These are phyloP conservation scores for Stigmatopora argus DNA, from an alignment of 2,113 vertebrate species.

Conservation along the genomic window DNA sequence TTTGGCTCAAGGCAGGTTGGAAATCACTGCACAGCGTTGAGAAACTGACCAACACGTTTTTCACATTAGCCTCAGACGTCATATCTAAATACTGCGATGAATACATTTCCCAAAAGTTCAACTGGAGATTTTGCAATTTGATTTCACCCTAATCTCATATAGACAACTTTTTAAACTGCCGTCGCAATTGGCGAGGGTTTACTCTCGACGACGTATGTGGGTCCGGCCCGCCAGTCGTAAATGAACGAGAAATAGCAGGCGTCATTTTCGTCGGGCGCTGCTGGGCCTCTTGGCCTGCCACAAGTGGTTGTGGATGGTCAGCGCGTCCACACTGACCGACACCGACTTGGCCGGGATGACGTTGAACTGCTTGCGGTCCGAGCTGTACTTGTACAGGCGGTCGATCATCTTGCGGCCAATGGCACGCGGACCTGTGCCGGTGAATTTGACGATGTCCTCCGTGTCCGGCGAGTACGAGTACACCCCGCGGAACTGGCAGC, in stretches of 20 bases:
- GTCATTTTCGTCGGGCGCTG: conserved; percentile 80
- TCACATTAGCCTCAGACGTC: too few relatives aligned
- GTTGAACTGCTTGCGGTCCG: conserved; percentile 93
- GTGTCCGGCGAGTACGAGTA: conserved; percentile 87
- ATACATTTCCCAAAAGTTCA: neutral
- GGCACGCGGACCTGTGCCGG: conserved; percentile 82
- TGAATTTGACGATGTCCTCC: conserved; percentile 86
- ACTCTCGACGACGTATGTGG: conserved; percentile 23
- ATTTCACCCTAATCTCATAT: neutral
- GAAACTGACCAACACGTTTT: neutral
- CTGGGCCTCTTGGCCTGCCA: conserved; percentile 89
- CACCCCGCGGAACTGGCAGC: conserved; percentile 90
- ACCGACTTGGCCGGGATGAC: conserved; percentile 91
- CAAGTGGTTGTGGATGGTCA: conserved; percentile 91
- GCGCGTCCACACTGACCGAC: conserved; percentile 90
- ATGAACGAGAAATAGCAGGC: conserved; percentile 17
- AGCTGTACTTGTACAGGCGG: conserved; percentile 95
- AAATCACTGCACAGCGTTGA: neutral
- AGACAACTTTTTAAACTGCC: neutral
- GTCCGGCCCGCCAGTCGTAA: conserved; percentile 52
- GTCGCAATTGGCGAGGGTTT: neutral
- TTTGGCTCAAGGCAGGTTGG: neutral
- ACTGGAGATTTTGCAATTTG: neutral
- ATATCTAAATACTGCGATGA: too few relatives aligned
- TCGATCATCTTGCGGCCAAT: conserved; percentile 93